Base-by-base conservation (phyloP, 2,797 vertebrate species). In the Dendrocincla fuliginosa region DNA sequence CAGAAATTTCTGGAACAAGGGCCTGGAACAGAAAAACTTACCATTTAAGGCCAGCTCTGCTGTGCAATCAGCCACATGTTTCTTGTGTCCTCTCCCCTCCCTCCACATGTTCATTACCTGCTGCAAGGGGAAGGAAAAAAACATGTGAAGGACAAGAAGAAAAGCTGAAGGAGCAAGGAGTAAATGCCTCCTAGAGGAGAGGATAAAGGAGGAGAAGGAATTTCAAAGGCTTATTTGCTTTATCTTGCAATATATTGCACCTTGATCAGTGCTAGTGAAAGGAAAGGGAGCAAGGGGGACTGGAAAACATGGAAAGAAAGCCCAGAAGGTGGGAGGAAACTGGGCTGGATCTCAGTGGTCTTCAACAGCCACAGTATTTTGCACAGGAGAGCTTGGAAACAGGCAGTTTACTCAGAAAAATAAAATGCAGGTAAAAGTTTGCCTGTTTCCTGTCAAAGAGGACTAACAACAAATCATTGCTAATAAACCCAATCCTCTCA, bases 121-220 rank as follows among this genome's bases (percentile, higher is more conserved):
- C 75, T 85, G n/a, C 25, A 57, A 27, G 0, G 1, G 7, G 33
- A 71, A 67, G 27, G 23, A 52, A 47, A 55, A n/a, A 24, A 59
- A 17, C 3, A 68, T 13, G 22, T 28, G 39, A 77, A 44, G 16
- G 49, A 53, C 75, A 73, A 77, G 50, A 32, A 55, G 28, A 10
- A 55, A 61, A 33, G 35, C 50, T 13, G 10, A 47, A 73, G 35
- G 27, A 46, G 42, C 23, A 67, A 59, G 61, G 15, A 49, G 10
- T 12, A 37, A 64, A 59, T 1, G 5, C 2, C 27, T 71, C 19
- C 37, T 52, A 4, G 2, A 49, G 11, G 0, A 57, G 10, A 15
- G 50, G 16, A 33, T 3, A 28, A 67, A 76, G 23, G 24, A 46
- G 47, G 15, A 57, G 35, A 47, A 50, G 28, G 42, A 75, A 41